These are phyloP conservation scores for Cirrhinus molitorella DNA, from an alignment of 2,797 vertebrate genomes.

Conservation along the genomic window DNA sequence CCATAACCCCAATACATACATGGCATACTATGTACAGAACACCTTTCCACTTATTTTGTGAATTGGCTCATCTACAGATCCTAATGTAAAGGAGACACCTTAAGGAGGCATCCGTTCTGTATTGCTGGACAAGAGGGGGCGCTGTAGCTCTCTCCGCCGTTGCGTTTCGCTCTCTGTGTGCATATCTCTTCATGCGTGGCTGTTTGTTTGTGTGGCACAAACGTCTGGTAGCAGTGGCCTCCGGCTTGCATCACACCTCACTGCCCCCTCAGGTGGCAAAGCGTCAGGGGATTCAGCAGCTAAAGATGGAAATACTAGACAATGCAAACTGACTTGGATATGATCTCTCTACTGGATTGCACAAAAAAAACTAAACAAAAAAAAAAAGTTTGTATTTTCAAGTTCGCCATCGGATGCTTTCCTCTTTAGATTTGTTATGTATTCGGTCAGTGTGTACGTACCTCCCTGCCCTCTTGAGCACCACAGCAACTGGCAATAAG, in stretches of 20 bases:
- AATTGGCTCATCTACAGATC: slow-evolving; percentile 67
- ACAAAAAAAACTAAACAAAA: no score
- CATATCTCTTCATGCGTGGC: slow-evolving; percentile 50
- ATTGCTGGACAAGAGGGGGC: slow-evolving; percentile 46
- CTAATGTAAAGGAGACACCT: slow-evolving; percentile 21
- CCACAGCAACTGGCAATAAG: slow-evolving; percentile 66
- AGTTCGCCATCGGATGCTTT: slow-evolving; percentile 57
- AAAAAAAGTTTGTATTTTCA: slow-evolving; percentile 75
- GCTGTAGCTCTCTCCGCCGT: slow-evolving; percentile 25
- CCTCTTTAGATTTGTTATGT: slow-evolving; percentile 86
- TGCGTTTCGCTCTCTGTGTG: slow-evolving; percentile 29
- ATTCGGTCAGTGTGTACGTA: slow-evolving; percentile 66
- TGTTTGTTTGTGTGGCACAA: slow-evolving; percentile 49
- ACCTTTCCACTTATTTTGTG: slow-evolving; percentile 59
- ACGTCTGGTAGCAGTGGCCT: slow-evolving; percentile 44
- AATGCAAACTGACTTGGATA: slow-evolving; percentile 65
- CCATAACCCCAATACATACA: slow-evolving; percentile 61
- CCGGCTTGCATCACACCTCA: slow-evolving; percentile 65
- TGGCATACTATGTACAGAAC: slow-evolving; percentile 71
- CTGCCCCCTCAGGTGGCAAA: slow-evolving; percentile 64
- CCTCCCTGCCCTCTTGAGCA: slow-evolving; percentile 64
- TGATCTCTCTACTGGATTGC: slow-evolving; percentile 77
- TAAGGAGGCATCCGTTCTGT: slow-evolving; percentile 49
- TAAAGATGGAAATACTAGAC: slow-evolving; percentile 62
- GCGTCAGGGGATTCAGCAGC: slow-evolving; percentile 69